Base-by-base conservation (phyloP, 2,888 invertebrate species). In the Neria commutata region DNA sequence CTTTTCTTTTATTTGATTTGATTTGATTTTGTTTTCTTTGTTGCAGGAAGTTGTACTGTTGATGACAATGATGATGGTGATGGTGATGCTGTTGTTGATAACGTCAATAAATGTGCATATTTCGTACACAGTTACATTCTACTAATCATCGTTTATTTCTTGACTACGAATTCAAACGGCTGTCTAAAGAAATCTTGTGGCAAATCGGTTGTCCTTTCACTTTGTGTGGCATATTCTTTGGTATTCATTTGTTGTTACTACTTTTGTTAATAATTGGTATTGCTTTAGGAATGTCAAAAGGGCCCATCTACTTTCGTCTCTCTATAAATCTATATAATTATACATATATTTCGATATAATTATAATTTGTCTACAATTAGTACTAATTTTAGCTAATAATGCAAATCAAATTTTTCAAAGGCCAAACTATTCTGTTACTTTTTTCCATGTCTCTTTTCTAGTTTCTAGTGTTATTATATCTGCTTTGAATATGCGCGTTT, bases 41-140 rank as follows among this genome's bases (percentile, higher is more conserved):
- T 53, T 59, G 52, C 60, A 65, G 71, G 66, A 75, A 74, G 67
- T 73, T 73, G 69, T 73, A 75, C 70, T 71, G 70, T 64, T 56
- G 61, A 67, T 67, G 72, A 69, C 70, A 72, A 71, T 72, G 67
- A 49, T 51, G 34, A 26, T 50, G 26, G 26, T 42, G 68, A 65
- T 69, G 65, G 72, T 70, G 67, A 63, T 68, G 63, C 65, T 64
- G 61, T 42, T 70, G 62, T 64, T 61, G 58, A 49, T n/a, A n/a
- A n/a, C n/a, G n/a, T n/a, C n/a, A n/a, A n/a, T n/a, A n/a, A n/a
- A n/a, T n/a, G n/a, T n/a, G n/a, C n/a, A n/a, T n/a, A n/a, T n/a
- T n/a, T n/a, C n/a, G n/a, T n/a, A n/a, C n/a, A n/a, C n/a, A n/a
- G n/a, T n/a, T n/a, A n/a, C n/a, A n/a, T n/a, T n/a, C n/a, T n/a